A percentile compares a stretch with the other conserved stretches of the same genome.
phyloP scores from a whole-genome alignment of 2,113 vertebrate genomes.

The Trochalopteron elliotii region DNA sequence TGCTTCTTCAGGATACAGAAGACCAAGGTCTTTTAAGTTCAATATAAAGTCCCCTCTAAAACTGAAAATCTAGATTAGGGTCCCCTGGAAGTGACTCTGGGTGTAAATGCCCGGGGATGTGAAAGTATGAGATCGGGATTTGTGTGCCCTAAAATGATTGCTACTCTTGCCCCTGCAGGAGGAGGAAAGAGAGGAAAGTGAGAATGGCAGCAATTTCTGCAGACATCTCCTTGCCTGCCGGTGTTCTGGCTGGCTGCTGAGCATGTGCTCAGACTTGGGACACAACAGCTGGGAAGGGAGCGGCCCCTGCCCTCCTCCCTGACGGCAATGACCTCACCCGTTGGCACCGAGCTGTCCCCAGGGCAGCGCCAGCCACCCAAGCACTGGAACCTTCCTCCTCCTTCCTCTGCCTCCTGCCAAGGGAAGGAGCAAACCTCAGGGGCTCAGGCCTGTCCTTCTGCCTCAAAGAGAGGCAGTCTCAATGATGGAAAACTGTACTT shows the following conservation, averaged over 20 bases:
- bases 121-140: neutral
- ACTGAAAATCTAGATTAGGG: neutral
- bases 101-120: neutral
- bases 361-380: neutral
- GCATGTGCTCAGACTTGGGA: neutral
- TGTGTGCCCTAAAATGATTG: neutral
- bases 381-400: neutral
- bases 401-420: neutral
- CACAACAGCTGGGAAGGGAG: conserved; percentile 17
- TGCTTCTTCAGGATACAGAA: neutral
- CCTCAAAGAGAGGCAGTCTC: neutral
- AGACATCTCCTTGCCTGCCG: neutral
- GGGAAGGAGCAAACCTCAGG: neutral
- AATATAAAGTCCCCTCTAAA: neutral
- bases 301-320: neutral
- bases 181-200: neutral
- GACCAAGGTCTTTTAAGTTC: neutral
- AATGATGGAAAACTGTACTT: neutral
- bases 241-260: neutral
- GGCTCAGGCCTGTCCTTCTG: neutral
- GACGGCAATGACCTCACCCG: conserved; percentile 3
- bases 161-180: neutral
- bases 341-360: neutral
- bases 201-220: neutral
- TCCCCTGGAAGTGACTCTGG: neutral